Conservation (phyloP, 2,888 invertebrate genomes). For the Andrena minutula region DNA sequence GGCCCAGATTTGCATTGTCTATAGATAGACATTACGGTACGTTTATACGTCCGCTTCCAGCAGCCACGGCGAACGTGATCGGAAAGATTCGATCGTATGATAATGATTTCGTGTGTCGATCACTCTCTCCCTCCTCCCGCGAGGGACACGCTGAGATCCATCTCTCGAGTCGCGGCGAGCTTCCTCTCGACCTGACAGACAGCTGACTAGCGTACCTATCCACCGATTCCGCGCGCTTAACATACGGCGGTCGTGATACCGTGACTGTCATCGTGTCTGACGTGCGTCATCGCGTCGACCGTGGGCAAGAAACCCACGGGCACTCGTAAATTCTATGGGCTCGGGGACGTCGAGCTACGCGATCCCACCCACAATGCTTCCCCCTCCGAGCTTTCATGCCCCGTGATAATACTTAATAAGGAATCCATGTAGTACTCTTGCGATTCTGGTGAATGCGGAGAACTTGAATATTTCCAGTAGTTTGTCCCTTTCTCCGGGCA, state of each 20-base stretch:
- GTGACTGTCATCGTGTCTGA: slow-evolving; percentile 66
- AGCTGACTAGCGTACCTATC: slow-evolving; percentile 48
- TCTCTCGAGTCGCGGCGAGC: slow-evolving; percentile 49
- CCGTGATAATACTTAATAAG: slow-evolving; percentile 17
- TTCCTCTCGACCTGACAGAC: slow-evolving; percentile 62
- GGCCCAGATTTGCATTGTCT: slow-evolving; percentile 58
- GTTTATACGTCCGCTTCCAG: slow-evolving; percentile 55
- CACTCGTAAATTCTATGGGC: slow-evolving; percentile 69
- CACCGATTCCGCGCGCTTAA: slow-evolving; percentile 55
- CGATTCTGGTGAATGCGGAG: no score
- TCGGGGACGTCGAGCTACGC: neutral
- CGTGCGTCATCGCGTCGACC: slow-evolving; percentile 66
- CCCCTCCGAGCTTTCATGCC: slow-evolving; percentile 13
- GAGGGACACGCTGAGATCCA: slow-evolving; percentile 37
- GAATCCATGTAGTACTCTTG: no score
- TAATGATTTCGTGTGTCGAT: slow-evolving; percentile 68
- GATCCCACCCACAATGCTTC: no score
- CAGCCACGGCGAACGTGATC: slow-evolving; percentile 55
- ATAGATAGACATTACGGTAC: slow-evolving; percentile 56
- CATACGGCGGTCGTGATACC: slow-evolving; percentile 65
- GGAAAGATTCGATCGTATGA: slow-evolving; percentile 63
- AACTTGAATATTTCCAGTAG: no score
- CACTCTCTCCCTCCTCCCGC: slow-evolving; percentile 19
- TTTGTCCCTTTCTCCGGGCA: neutral
- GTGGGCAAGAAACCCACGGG: slow-evolving; percentile 44